Base-by-base conservation (phyloP, 1,140 invertebrate species). In the Philopotamus ludificatus region DNA sequence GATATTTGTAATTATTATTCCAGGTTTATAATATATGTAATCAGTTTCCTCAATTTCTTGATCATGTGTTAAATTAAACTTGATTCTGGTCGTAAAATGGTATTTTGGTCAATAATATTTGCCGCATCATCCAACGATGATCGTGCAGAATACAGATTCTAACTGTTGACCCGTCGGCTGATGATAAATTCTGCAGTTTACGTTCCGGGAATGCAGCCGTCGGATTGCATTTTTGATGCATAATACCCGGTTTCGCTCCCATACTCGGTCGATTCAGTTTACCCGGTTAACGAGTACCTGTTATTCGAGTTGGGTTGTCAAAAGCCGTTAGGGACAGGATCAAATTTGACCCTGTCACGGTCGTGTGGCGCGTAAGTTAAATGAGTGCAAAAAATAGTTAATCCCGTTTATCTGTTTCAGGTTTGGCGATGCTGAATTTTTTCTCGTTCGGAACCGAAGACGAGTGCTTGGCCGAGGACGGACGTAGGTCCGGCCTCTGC, bases 371-470 rank as follows among this genome's bases (percentile, higher is more conserved):
- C 22, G 21, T 12, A 18, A 18, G 15, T 20, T 50, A 16, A 20
- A n/a, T n/a, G n/a, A 18, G 47, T 18, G 47, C 21, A 2, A 45
- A 9, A n/a, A 18, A n/a, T 45, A 15, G 7, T 45, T 45, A 4
- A 51, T 51, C 23, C 25, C 20, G 10, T 18, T 22, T 21, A 22
- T 50, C 28, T 3, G 10, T 18, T 62, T 15, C 28, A 45, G 25
- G 26, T 12, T 12, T 84, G 81, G 41, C 74, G 87, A 88, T 90
- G 55, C 78, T 91, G 50, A 89, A 89, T 73, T 89, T 92, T 72
- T 91, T 92, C 73, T 88, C 90, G 0, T 85, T 90, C 15, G 88
- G 89, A 1, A 87, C 89, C 1, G 89, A 89, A 74, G 84, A 87
- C 28, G 90, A 92, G 74, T 92, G 90, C 71, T 74, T 85, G 66